phyloP scores from a whole-genome alignment of 2,797 vertebrate genomes.

The Halcyon smyrnensis region DNA sequence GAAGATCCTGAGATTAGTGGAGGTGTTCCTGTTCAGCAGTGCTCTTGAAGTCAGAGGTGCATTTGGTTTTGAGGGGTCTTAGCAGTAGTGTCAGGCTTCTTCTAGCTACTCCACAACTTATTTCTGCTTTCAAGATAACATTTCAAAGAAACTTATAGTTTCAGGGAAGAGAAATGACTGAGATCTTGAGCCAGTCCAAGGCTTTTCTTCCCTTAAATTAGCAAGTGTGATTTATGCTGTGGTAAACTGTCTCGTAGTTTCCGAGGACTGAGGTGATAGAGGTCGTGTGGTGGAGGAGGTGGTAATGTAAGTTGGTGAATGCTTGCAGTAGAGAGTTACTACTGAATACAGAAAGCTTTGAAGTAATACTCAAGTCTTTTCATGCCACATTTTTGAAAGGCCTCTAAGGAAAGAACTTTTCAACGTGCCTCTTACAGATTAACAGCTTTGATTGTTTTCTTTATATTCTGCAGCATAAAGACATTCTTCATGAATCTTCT shows the following conservation, averaged over 20 bases:
- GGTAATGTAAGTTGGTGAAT: not conserved
- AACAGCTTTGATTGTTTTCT: not conserved
- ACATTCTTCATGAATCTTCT: not conserved
- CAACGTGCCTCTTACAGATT: fast-evolving
- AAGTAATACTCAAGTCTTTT: not conserved
- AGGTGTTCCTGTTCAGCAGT: not conserved
- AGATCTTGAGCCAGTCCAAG: not conserved
- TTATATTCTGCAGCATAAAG: not conserved
- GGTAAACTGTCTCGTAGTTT: not conserved
- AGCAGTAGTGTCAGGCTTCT: not conserved
- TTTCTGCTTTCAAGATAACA: not conserved
- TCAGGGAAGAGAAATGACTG: not conserved
- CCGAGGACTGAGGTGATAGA: not conserved
- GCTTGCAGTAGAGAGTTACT: not conserved
- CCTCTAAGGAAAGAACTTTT: not conserved
- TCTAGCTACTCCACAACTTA: not conserved
- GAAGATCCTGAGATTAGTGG: not conserved
- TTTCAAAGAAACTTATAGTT: not conserved
- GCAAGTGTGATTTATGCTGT: not conserved
- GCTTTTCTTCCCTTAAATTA: not conserved
- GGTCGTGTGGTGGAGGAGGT: not conserved
- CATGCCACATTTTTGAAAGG: not conserved
- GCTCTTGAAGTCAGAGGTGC: not conserved
- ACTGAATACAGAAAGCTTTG: not conserved
- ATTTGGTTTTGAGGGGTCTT: not conserved